Evolutionary conservation across 2,888 invertebrate species (phyloP), one percentile per base, ranked within the genome.

Genomic region (Dilophus febrilis): DNA sequence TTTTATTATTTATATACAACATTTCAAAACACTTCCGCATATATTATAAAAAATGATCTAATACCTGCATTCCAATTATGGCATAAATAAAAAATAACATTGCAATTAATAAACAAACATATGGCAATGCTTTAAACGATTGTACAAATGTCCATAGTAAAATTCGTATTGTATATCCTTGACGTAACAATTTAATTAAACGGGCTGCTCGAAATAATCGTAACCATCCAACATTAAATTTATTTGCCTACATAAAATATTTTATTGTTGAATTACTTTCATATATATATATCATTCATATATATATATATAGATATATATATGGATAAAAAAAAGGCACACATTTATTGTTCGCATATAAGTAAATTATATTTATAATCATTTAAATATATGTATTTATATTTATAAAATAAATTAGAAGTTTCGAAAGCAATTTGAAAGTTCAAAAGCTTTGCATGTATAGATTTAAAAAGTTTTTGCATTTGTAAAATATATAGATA

Each of bases 31-130:
- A 26, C 27, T 17, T 10, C 10, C 19, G 27, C 14, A 13, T 8
- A 16, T 36, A 19, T 16, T 42, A 36, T 29, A 32, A 37, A n/a
- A 37, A 46, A 14, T 5, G n/a, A 13, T 46, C 41, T 57, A 64
- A 61, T 66, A 88, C 88, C 85, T 90, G 90, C 98, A 99, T 99
- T 61, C 98, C 98, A 58, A 99, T 97, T 64, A 99, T 98, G 62
- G 98, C 98, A 65, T 95, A 99, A 70, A 99, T 99, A 77, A 99
- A 99, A 74, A 99, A 99, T 64, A 99, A 75, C 97, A 99, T 99
- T 56, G 92, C 94, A 64, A 99, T 98, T 64, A 99, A 84, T 66
- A 98, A 81, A 76, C 98, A 98, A 66, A 99, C 98, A 70, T 99
- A 99, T 59, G 98, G 98, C 73, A 99, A 78, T 64, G 98, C 98